These are phyloP conservation scores for Venustoraphidia nigricollis DNA, from an alignment of 2,888 invertebrate species.

Conservation along the genomic window DNA sequence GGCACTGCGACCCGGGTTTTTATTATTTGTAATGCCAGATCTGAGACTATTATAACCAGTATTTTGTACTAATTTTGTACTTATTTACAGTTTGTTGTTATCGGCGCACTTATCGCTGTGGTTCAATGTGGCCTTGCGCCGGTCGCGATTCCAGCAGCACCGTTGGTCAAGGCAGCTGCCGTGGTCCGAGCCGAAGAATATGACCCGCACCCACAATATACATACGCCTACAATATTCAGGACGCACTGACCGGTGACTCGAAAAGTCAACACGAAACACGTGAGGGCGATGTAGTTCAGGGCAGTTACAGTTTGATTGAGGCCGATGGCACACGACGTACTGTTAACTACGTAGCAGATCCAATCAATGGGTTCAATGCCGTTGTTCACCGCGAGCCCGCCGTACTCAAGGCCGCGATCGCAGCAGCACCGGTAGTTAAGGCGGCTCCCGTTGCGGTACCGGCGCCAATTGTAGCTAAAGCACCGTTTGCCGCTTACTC, in stretches of 20 bases:
- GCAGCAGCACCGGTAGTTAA: slow-evolving; percentile 23
- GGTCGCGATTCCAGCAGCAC: slow-evolving; percentile 19
- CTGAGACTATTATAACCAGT: no score
- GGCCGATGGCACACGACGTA: slow-evolving; percentile 43
- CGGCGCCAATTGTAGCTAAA: slow-evolving; percentile 9
- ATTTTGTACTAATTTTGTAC: no score
- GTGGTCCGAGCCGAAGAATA: slow-evolving; percentile 35
- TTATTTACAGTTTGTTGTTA: no score
- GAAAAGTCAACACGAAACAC: slow-evolving; percentile 33
- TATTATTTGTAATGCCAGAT: no score
- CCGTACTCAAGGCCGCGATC: slow-evolving; percentile 28
- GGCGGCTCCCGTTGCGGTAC: slow-evolving; percentile 9
- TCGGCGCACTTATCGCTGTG: no score
- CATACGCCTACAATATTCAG: slow-evolving; percentile 51
- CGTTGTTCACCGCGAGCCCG: slow-evolving; percentile 44
- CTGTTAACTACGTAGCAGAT: slow-evolving; percentile 48
- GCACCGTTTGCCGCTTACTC: slow-evolving; percentile 9
- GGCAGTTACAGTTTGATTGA: slow-evolving; percentile 46
- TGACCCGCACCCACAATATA: slow-evolving; percentile 48
- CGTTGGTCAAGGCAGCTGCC: slow-evolving; percentile 22
- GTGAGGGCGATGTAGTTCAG: slow-evolving; percentile 47
- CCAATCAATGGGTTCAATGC: slow-evolving; percentile 50
- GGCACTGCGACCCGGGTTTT: no score
- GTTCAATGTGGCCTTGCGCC: slow-evolving; percentile 12
- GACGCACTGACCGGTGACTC: slow-evolving; percentile 46